Evolutionary conservation across 2,888 invertebrate genomes (phyloP).

Genomic region (Hypomecis atomaria): DNA sequence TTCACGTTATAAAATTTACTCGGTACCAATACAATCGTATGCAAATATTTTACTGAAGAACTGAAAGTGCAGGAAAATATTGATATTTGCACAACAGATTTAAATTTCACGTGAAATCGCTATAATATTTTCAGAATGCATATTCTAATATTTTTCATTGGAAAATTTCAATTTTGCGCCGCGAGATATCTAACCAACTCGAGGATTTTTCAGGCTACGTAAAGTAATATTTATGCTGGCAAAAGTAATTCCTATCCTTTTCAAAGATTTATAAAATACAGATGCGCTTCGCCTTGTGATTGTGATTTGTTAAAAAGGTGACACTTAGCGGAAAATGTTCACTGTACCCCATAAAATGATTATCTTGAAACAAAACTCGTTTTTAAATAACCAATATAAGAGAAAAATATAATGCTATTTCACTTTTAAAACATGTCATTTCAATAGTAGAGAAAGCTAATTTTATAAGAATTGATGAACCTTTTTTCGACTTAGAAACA

Average conservation of each 20-base stretch:
- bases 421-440: no score
- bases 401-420: no score
- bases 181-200: slow-evolving; percentile 1
- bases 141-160: no score
- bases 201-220: not conserved
- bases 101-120: slow-evolving; percentile 1
- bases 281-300: not conserved
- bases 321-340: no score
- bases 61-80: not conserved
- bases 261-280: not conserved
- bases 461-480: no score
- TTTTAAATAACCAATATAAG: no score
- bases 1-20: not conserved
- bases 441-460: no score
- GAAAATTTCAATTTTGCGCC: slow-evolving; percentile 8
- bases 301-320: no score
- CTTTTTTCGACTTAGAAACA: no score
- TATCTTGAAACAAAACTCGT: no score
- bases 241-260: not conserved
- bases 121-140: slow-evolving; percentile 2
- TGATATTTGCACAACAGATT: slow-evolving; percentile 2
- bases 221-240: slow-evolving; percentile 4
- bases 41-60: not conserved
- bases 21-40: no score
- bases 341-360: no score